Evolutionary conservation across 2,888 invertebrate genomes (phyloP), one percentile per base, ranked within the genome.

Genomic region (Eupeodes latifasciatus): DNA sequence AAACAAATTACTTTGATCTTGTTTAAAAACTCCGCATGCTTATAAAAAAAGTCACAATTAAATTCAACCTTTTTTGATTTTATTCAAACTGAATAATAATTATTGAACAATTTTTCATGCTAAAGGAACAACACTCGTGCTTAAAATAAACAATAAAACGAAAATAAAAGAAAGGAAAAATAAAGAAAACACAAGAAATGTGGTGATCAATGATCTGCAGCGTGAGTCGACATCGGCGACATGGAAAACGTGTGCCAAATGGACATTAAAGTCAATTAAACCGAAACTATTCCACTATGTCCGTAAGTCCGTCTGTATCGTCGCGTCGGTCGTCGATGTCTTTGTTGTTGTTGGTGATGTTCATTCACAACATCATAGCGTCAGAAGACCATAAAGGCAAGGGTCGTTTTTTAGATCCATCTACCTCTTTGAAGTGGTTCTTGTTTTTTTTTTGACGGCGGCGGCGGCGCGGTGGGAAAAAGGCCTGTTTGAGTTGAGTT

Each of bases 211-310:
- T 79, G 86, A 86, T 86, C 85, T 83, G 75, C 71, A 83, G 78
- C 86, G 86, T 86, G 86, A 86, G 83, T 82, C 83, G 86, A 76
- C 86, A 82, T 36, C 69, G 82, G 82, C 83, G 86, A 86, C 86
- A 86, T 79, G 75, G 62, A 83, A 86, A 86, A 86, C 86, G 86
- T 86, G 86, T 86, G 86, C 86, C 86, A 86, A 40, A 66, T 53
- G 57, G 75, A 79, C 83, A 86, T 86, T 86, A 83, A 83, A 86
- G 75, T 83, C 86, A 86, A 86, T 86, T 86, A 86, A 86, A 86
- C 55, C 40, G 75, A 74, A 78, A 57, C 75, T 69, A 69, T 74
- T 71, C 62, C 69, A 44, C 49, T 19, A 5, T 40, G 51, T 40
- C 27, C 40, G 64, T 64, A 14, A 9, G n/a, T 61, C 6, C 0